Conservation (phyloP, 1,140 invertebrate genomes). For the Drosophila nasuta region DNA sequence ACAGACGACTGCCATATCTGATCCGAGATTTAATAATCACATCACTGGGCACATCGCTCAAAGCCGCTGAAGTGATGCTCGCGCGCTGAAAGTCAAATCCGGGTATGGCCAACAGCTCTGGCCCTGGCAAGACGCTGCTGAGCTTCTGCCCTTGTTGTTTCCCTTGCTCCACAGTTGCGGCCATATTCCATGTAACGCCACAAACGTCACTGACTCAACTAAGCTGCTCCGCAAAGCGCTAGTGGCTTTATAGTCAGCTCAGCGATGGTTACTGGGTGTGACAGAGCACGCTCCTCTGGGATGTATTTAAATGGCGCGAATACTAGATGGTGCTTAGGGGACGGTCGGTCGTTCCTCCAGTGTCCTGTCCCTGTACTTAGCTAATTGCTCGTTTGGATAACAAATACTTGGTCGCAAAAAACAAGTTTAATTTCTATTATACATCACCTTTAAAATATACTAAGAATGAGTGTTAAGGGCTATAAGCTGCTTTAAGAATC, state of each 20-base stretch:
- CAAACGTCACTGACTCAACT: constrained; percentile 25
- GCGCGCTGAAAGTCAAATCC: constrained; percentile 49
- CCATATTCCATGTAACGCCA: constrained; percentile 50
- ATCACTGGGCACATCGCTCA: constrained; percentile 78
- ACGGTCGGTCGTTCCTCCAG: neutral
- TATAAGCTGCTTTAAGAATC: no score
- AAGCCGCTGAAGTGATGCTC: constrained; percentile 67
- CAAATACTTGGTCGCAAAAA: neutral
- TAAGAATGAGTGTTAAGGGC: no score
- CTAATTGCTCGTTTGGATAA: constrained; percentile 34
- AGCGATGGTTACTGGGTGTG: constrained; percentile 33
- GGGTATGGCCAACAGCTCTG: constrained; percentile 57
- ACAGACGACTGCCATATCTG: constrained; percentile 71
- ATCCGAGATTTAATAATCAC: constrained; percentile 80
- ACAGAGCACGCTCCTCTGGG: constrained; percentile 34
- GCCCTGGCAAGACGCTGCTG: constrained; percentile 55
- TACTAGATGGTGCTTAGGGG: neutral
- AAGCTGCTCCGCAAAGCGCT: constrained; percentile 16
- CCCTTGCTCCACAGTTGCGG: constrained; percentile 31
- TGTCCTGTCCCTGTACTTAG: constrained; percentile 32
- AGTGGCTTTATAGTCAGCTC: constrained; percentile 42
- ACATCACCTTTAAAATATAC: neutral
- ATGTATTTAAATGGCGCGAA: constrained; percentile 21
- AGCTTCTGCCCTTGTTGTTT: constrained; percentile 44
- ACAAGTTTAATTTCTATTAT: neutral